Base-by-base conservation (phyloP, 37 sponge, comb jelly and placozoan genomes). In the Petrosia ficiformis region DNA sequence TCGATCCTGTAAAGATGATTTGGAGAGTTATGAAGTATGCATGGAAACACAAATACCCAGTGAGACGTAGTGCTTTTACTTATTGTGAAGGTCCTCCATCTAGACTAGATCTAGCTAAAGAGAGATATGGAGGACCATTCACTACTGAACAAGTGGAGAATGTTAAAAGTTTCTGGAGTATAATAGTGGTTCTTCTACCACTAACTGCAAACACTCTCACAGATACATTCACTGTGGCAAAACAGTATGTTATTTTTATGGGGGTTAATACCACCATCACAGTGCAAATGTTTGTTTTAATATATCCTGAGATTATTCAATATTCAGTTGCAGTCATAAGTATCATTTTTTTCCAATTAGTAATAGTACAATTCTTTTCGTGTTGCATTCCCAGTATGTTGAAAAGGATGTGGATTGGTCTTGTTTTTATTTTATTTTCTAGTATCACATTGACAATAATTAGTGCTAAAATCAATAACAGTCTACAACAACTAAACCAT, bases 51-150 rank as follows among this genome's bases (percentile, higher is more conserved):
- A n/a, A 8, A 6, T 26, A 61, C n/a, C 63, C 63, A 5, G 28
- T n/a, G n/a, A 26, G 11, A 26, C 63, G 63, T n/a, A 61, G 63
- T 61, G 63, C 63, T 5, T 61, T 61, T n/a, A 61, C 63, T 61
- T 61, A 61, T 22, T 6, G 26, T 61, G 63, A 61, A n/a, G 14
- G 54, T 48, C 11, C 28, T n/a, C 63, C 63, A n/a, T 6, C 11
- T 6, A 61, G 63, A n/a, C 14, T 61, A 61, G 63, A 61, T 29
- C 26, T n/a, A n/a, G 63, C 63, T n/a, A 61, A 61, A n/a, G 63
- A 61, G 26, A 61, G 14, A 29, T 61, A 61, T 61, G 63, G 63
- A 61, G 63, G 63, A 61, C 63, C 63, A 22, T 61, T 61, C 26
- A 61, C 14, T 5, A n/a, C 14, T 26, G 63, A 61, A 61, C 28